Evolutionary conservation across 2,113 vertebrate species (phyloP), one percentile per base, ranked within the genome.

Genomic region (Suricata suricatta): DNA sequence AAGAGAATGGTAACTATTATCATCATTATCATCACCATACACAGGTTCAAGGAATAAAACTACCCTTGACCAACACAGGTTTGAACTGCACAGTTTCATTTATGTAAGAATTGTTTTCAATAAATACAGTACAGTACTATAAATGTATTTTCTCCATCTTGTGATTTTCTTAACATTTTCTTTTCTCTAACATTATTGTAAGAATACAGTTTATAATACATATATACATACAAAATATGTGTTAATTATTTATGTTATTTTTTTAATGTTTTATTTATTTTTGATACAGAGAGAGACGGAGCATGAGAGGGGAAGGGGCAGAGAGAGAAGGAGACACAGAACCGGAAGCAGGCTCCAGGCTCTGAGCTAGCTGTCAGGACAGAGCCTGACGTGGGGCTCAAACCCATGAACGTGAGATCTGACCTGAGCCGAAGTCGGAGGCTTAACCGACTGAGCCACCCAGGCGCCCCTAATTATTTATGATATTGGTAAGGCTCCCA

Each of bases 31-130:
- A 57, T 71, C n/a, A 31, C 87, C 3, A 50, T 52, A 21, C 68
- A 89, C 21, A 86, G 79, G 64, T 79, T 96, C 35, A 72, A 88
- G 90, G 52, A 79, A 72, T 96, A 71, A 91, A 63, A 54, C 54
- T 89, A 68, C 41, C 29, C 14, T 77, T 47, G 27, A 77, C 47
- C 74, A 77, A 77, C 41, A 77, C 41, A 17, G 14, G 7, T 47
- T 77, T 47, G 25, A 44, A 47, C 14, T 44, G 25, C 38, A 38
- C 38, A 38, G 72, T 76, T 44, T 76, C 41, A 44, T 3, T 77
- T 77, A 17, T 31, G 47, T 16, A 31, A 77, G 41, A 27, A 77
- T 77, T 77, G 47, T 25, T 47, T 77, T 31, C 7, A 29, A 16
- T 77, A 77, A 44, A 31, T 47, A 17, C 27, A 77, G 15, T 76